Base-by-base conservation (phyloP, 1,140 invertebrate species). In the Bombus superbus region DNA sequence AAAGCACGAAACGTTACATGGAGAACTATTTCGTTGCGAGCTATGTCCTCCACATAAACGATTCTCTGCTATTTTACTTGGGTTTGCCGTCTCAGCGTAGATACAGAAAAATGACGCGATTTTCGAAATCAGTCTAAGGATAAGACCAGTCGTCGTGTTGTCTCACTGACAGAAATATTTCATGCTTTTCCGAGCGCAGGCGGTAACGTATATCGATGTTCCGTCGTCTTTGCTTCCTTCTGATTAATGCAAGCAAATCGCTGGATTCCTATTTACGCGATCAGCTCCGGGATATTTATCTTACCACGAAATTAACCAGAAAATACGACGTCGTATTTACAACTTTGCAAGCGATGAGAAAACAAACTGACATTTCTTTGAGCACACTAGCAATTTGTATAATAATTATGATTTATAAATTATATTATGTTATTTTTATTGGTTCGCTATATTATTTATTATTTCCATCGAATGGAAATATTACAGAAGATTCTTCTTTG, bases 201-300 rank as follows among this genome's bases (percentile, higher is more conserved):
- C 15, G 32, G 32, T 40, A 38, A 38, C 71, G 62, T 35, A 22
- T 75, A 66, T 47, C 81, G 59, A 64, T 66, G 35, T 22, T 42
- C 44, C 35, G 13, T 32, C 35, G 22, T 11, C 66, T 62, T 59
- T 35, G 8, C 42, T 15, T 47, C 38, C 13, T 22, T 53, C 6
- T 64, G 32, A 68, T 75, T 53, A 83, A 77, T 77, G 32, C 72
- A 53, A 25, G 76, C 53, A 44, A 66, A 76, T 82, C 38, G 69
- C 44, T 47, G 10, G 13, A 40, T 28, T 57, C 8, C n/a, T 57
- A 53, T 81, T 53, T 40, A 32, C 66, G 13, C 28, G 44, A 66
- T 15, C 13, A 53, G 28, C 22, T 40, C 44, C 4, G 2, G 2
- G 3, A 38, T 35, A 81, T 71, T 47, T 53, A 9, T 71, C 66